These are phyloP conservation scores for Leguminivora glycinivorella DNA, from an alignment of 1,140 invertebrate genomes.

Conservation along the genomic window DNA sequence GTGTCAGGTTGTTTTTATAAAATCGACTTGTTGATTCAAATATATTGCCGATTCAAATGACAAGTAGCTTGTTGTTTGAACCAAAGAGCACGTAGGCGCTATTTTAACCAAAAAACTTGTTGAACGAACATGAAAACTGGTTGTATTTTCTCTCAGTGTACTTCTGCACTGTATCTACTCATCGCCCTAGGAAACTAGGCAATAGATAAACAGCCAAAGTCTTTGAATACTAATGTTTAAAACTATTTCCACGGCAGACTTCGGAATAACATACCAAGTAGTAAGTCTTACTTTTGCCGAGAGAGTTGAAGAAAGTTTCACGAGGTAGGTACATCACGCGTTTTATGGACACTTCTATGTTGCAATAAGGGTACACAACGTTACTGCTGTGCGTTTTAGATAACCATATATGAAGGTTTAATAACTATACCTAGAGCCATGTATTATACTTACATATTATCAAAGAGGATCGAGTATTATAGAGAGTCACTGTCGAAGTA, in stretches of 20 bases:
- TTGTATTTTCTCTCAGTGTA: too few relatives aligned
- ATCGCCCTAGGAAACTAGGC: not conserved
- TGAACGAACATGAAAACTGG: too few relatives aligned
- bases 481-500: too few relatives aligned
- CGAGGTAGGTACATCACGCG: not conserved
- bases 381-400: not conserved
- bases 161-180: not conserved
- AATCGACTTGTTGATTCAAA: too few relatives aligned
- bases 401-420: not conserved
- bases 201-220: constrained; percentile 6
- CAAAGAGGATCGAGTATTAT: too few relatives aligned
- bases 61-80: too few relatives aligned
- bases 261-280: not conserved
- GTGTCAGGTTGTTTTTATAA: too few relatives aligned
- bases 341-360: constrained; percentile 12
- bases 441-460: too few relatives aligned
- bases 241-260: not conserved
- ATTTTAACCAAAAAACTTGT: too few relatives aligned
- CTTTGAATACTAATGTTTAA: constrained; percentile 21
- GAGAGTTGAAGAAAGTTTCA: constrained; percentile 26
- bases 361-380: constrained; percentile 3
- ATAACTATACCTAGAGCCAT: not conserved
- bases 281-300: constrained; percentile 5
- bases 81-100: too few relatives aligned
- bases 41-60: too few relatives aligned